Conservation (phyloP, 2,113 vertebrate genomes). For the Rhinolophus ferrumequinum region DNA sequence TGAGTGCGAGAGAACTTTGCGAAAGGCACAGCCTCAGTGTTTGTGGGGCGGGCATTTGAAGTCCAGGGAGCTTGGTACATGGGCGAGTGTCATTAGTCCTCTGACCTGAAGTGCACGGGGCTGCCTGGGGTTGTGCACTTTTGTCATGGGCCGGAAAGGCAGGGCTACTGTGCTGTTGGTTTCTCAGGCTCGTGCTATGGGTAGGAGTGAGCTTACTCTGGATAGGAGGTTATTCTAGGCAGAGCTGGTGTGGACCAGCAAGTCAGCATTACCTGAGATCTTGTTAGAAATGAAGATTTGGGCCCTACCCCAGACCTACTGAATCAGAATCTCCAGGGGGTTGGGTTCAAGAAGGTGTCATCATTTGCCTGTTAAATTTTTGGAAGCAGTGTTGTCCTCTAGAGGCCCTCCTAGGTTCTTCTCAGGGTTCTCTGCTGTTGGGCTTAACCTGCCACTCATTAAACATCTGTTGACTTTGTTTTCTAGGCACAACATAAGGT, state of each 20-base stretch:
- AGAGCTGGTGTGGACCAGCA: not conserved
- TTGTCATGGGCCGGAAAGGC: accelerated
- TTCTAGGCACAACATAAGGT: not conserved
- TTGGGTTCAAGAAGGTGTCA: not conserved
- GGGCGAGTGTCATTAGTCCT: not conserved
- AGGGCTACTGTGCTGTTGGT: not conserved
- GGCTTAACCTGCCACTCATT: not conserved
- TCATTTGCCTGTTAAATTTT: not conserved
- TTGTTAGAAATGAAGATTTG: not conserved
- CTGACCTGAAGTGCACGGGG: not conserved
- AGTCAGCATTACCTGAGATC: not conserved
- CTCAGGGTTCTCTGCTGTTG: not conserved
- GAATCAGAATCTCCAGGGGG: not conserved
- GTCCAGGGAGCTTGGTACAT: not conserved
- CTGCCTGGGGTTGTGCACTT: not conserved
- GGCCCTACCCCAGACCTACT: not conserved
- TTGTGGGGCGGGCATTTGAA: not conserved
- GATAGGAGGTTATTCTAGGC: not conserved
- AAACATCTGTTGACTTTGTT: not conserved
- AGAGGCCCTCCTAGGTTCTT: not conserved
- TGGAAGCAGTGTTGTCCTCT: not conserved
- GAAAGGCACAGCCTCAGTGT: not conserved
- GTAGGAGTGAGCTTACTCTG: not conserved
- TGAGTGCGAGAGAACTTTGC: not conserved
- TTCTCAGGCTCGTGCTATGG: not conserved